Percentiles rank a stretch among this genome's conserved stretches.
phyloP scores from a whole-genome alignment of 2,888 invertebrate species.

The Pterostichus madidus region DNA sequence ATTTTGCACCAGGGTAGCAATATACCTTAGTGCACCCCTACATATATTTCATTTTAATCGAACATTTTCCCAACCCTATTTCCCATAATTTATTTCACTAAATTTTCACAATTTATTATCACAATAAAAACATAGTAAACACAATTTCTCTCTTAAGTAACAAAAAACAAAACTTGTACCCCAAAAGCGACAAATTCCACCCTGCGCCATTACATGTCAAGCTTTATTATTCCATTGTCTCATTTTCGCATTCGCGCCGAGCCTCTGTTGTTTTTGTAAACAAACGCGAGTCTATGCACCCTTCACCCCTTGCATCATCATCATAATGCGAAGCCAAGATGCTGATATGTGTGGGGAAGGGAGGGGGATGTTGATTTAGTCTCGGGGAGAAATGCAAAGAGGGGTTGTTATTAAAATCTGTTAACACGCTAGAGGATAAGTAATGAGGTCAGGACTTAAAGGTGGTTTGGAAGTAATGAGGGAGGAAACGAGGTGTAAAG shows the following conservation, averaged over 20 bases:
- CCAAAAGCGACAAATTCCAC: neutral
- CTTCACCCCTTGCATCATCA: too few species aligned
- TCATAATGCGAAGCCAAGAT: neutral
- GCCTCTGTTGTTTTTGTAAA: conserved; percentile 11
- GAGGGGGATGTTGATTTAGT: neutral
- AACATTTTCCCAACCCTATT: too few species aligned
- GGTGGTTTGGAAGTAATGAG: neutral
- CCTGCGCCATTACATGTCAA: neutral
- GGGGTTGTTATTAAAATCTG: conserved; percentile 27
- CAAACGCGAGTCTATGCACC: neutral
- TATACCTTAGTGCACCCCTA: too few species aligned
- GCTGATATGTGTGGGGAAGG: neutral
- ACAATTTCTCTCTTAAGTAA: too few species aligned
- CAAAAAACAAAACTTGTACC: neutral
- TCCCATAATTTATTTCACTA: too few species aligned
- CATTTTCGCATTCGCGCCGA: neutral
- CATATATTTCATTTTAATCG: too few species aligned
- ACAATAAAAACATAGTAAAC: too few species aligned
- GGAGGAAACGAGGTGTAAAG: neutral
- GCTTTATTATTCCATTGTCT: conserved; percentile 3
- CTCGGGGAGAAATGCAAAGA: neutral
- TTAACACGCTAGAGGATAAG: neutral
- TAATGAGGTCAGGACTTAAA: neutral
- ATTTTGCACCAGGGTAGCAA: too few species aligned
- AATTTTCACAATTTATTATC: too few species aligned